Evolutionary conservation across 2,113 vertebrate species (phyloP), one percentile per base, ranked within the genome.

Genomic region (Prietella phreatophila): DNA sequence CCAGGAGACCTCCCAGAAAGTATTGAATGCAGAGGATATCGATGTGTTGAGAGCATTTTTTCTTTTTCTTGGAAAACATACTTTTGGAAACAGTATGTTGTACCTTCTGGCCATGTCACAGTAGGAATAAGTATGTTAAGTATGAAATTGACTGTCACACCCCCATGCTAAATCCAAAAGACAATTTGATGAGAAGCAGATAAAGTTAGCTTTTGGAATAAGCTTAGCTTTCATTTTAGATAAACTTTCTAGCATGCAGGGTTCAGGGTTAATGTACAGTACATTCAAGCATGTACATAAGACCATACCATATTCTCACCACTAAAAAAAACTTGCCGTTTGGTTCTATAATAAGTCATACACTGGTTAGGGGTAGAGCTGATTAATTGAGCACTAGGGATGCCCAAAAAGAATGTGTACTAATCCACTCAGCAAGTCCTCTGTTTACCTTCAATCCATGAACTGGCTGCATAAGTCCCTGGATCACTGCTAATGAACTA

Each of bases 101-200:
- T 75, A 27, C 9, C 20, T 75, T 39, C 71, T 75, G 71, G 71
- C 71, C 20, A 75, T 42, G 36, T 75, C 71, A 42, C 10, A 75
- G 36, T 27, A 75, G 71, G 36, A 47, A 75, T 75, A 36, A 36
- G 36, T 36, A 75, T 75, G 36, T 47, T 25, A 53, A n/a, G 2
- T 15, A 50, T 83, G 60, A 83, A 83, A 84, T 55, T 84, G 42
- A 69, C 53, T 33, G 42, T 84, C 47, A 84, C 63, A 55, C 17
- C 17, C 10, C 11, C 22, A 22, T 69, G 42, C 61, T 42, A 84
- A 55, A 84, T 69, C 42, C 63, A 53, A 69, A 69, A n/a, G 25
- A 17, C 17, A 69, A 84, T 53, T 71, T 84, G 63, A 53, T 53
- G 65, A 33, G 61, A 22, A 75, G 27, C 27, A 65, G 63, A 30